phyloP scores from a whole-genome alignment of 2,888 invertebrate species.

The Tricholauxania praeusta region DNA sequence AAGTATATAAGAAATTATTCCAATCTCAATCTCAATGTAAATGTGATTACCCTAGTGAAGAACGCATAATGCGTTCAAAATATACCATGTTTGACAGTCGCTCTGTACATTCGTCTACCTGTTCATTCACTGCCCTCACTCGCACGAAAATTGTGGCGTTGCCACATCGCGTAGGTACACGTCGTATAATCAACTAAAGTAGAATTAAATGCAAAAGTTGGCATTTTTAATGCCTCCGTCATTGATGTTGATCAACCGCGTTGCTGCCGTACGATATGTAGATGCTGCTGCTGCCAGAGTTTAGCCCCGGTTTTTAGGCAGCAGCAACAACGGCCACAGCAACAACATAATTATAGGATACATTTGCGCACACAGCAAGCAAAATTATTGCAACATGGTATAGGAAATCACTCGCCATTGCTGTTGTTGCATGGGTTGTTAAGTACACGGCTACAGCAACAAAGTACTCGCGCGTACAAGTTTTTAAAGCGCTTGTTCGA shows the following conservation, averaged over 20 bases:
- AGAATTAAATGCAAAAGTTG: not conserved
- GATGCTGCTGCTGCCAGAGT: too few species aligned
- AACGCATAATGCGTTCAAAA: too few species aligned
- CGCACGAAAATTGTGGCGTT: not conserved
- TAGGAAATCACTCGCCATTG: not conserved
- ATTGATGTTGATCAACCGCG: not conserved
- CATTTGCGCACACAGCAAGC: too few species aligned
- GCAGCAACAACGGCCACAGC: too few species aligned
- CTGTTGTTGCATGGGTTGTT: constrained; percentile 4
- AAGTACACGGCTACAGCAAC: constrained; percentile 5
- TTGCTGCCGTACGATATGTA: not conserved
- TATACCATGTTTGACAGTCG: not conserved
- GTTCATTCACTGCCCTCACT: not conserved
- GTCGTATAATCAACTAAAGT: constrained; percentile 23
- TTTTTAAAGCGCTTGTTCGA: constrained; percentile 36
- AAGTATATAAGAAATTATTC: too few species aligned
- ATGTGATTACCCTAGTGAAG: too few species aligned
- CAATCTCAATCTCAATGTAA: too few species aligned
- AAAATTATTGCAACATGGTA: not conserved
- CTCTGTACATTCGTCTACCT: not conserved
- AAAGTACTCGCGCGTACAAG: constrained; percentile 28
- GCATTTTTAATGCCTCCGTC: constrained; percentile 9
- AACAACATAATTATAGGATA: too few species aligned
- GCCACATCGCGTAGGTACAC: constrained; percentile 16
- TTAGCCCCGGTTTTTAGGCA: too few species aligned